Percentiles rank a stretch among this genome's conserved stretches.
phyloP scores from a whole-genome alignment of 1,140 invertebrate genomes.

The Anoplolepis gracilipes region DNA sequence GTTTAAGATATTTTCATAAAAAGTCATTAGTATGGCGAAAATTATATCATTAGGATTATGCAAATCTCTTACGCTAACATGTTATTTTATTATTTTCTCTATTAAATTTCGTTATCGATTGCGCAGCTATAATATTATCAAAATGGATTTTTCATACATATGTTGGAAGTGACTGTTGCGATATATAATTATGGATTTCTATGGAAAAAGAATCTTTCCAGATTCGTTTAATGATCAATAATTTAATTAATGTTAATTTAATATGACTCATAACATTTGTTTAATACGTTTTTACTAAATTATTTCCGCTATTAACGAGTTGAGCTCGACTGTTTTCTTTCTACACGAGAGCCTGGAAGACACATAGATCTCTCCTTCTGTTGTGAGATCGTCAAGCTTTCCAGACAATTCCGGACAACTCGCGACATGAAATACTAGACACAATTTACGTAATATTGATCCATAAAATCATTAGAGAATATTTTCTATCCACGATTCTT shows the following conservation, averaged over 20 bases:
- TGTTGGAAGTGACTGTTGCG: background rate
- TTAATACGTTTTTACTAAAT: slow-evolving; percentile 19
- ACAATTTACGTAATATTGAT: background rate
- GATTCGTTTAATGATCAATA: background rate
- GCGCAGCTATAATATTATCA: background rate
- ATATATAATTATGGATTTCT: background rate
- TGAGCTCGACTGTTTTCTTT: background rate
- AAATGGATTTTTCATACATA: background rate
- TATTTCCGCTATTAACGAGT: slow-evolving; percentile 14
- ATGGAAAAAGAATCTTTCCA: background rate
- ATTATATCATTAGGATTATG: slow-evolving; percentile 13
- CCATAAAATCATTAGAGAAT: background rate
- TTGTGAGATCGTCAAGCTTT: slow-evolving; percentile 46
- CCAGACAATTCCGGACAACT: slow-evolving; percentile 10
- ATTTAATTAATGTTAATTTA: too few relatives aligned
- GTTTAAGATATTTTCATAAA: slow-evolving; percentile 18
- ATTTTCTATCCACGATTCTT: background rate
- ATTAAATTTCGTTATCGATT: background rate
- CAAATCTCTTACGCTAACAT: slow-evolving; percentile 14
- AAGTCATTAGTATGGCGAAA: slow-evolving; percentile 5
- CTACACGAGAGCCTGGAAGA: background rate
- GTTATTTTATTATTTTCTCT: slow-evolving; percentile 9
- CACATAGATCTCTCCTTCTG: slow-evolving; percentile 25
- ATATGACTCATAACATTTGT: background rate
- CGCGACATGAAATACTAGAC: slow-evolving; percentile 17